Evolutionary conservation across 2,888 invertebrate genomes (phyloP).

Genomic region (Subacronicta megacephala): DNA sequence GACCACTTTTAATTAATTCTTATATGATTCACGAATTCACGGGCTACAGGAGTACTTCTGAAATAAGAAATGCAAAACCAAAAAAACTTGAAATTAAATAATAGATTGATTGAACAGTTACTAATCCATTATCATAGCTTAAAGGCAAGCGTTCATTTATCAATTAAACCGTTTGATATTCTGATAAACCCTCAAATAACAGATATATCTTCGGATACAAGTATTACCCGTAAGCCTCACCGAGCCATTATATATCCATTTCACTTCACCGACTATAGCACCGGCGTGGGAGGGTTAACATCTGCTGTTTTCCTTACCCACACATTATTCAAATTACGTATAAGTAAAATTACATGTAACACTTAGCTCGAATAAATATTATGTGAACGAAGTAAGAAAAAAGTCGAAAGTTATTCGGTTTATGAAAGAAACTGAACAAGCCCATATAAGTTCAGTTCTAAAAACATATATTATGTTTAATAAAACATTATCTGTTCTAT

Average conservation of each 20-base stretch:
- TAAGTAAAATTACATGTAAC: constrained; percentile 46
- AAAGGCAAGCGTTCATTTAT: constrained; percentile 15
- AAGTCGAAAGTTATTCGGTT: constrained; percentile 36
- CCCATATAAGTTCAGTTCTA: constrained; percentile 13
- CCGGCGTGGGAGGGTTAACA: constrained; percentile 37
- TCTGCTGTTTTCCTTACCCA: constrained; percentile 42
- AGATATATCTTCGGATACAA: constrained; percentile 21
- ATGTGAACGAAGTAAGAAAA: constrained; percentile 33
- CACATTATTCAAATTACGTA: constrained; percentile 48
- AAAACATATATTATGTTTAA: background rate
- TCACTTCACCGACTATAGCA: constrained; percentile 17
- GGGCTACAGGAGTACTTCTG: no score
- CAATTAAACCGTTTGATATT: constrained; percentile 24
- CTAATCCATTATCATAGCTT: constrained; percentile 10
- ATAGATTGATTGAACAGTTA: constrained; percentile 3
- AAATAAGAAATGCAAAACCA: no score
- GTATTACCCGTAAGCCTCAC: constrained; percentile 24
- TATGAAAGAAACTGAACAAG: constrained; percentile 24
- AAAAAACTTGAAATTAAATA: constrained; percentile 2
- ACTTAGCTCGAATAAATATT: constrained; percentile 43
- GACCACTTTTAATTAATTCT: no score
- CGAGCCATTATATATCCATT: constrained; percentile 37
- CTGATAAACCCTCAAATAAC: constrained; percentile 23
- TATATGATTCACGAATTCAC: no score
- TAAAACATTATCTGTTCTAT: background rate